Conservation (phyloP, 2,113 vertebrate genomes). For the Tichodroma muraria region DNA sequence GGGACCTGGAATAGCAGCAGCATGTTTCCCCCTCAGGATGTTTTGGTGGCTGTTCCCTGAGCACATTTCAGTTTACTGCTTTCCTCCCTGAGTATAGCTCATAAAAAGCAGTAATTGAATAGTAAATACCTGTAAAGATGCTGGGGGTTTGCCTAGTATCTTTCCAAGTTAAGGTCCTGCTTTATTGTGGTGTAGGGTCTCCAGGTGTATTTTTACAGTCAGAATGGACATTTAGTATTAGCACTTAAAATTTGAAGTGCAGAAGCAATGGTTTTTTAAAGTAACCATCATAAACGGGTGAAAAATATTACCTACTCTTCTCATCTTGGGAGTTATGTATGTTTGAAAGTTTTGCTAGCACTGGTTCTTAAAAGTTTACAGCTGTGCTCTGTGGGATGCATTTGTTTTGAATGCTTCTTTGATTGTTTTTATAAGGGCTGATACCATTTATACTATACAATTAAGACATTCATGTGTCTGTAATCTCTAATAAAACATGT, state of each 20-base stretch:
- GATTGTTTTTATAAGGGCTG: neutral
- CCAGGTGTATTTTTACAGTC: neutral
- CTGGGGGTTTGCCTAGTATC: neutral
- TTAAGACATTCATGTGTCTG: neutral
- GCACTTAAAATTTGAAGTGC: neutral
- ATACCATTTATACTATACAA: neutral
- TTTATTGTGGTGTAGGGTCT: neutral
- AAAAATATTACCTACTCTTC: neutral
- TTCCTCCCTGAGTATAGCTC: neutral
- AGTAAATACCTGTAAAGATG: neutral
- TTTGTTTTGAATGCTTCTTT: neutral
- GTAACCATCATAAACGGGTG: neutral
- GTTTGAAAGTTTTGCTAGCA: neutral
- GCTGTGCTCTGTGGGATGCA: neutral
- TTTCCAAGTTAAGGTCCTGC: neutral
- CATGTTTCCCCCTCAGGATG: accelerated
- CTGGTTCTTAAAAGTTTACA: neutral
- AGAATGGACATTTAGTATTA: neutral
- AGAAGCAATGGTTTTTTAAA: neutral
- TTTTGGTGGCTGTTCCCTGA: neutral
- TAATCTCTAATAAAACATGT: neutral
- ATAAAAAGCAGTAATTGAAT: neutral
- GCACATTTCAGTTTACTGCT: neutral
- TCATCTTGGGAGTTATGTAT: neutral
- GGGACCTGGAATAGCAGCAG: neutral